A percentile compares a stretch with the other conserved stretches of the same genome.
These are phyloP conservation scores for Cyclina sinensis DNA, from an alignment of 1,140 invertebrate genomes.

Conservation along the genomic window DNA sequence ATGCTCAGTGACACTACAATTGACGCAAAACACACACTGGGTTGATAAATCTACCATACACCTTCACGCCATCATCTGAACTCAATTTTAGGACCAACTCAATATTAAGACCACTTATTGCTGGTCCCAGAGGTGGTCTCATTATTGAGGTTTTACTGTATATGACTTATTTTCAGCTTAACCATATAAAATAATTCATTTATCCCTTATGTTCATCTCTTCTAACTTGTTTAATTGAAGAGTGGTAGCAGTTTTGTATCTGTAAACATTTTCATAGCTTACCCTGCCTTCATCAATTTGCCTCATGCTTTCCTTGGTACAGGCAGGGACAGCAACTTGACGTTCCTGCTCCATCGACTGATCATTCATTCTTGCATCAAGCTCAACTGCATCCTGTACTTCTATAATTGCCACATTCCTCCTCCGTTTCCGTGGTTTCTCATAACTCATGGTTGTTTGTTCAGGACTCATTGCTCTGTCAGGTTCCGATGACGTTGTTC, in stretches of 20 bases:
- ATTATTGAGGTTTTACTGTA: too few relatives aligned
- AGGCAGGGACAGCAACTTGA: constrained; percentile 74
- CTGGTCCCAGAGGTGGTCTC: too few relatives aligned
- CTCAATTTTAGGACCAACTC: too few relatives aligned
- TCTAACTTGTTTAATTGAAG: too few relatives aligned
- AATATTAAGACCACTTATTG: too few relatives aligned
- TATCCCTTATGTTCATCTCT: too few relatives aligned
- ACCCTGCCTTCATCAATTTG: constrained; percentile 80
- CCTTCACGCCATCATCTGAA: too few relatives aligned
- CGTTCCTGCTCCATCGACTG: constrained; percentile 71
- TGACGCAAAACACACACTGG: too few relatives aligned
- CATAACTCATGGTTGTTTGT: constrained; percentile 9
- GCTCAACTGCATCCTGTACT: constrained; percentile 76
- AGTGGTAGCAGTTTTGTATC: not conserved
- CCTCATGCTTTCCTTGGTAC: constrained; percentile 71
- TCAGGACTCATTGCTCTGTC: not conserved
- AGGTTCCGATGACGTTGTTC: constrained; percentile 18
- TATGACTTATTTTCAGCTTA: too few relatives aligned
- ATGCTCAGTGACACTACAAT: too few relatives aligned
- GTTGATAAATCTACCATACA: too few relatives aligned
- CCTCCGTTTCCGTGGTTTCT: constrained; percentile 47
- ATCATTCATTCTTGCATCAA: constrained; percentile 67
- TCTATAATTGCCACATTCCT: constrained; percentile 75
- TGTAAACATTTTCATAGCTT: constrained; percentile 24
- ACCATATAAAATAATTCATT: too few relatives aligned